Percentiles rank a stretch among this genome's conserved stretches.
These are phyloP conservation scores for Dryocosmus kuriphilus DNA, from an alignment of 2,888 invertebrate genomes.

Conservation along the genomic window DNA sequence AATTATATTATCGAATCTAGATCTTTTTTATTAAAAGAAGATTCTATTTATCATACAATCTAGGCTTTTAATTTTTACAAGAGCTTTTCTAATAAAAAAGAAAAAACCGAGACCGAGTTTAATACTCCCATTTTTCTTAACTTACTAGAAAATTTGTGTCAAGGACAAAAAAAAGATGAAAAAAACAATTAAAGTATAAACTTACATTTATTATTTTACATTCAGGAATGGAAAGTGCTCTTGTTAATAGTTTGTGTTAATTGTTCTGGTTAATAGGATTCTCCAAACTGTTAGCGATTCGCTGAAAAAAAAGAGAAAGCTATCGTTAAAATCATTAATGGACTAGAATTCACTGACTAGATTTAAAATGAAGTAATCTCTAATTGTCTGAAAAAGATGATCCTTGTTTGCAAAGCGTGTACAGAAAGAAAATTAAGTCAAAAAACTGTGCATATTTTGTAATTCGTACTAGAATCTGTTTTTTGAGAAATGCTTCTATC, in stretches of 20 bases:
- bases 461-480: conserved; percentile 46
- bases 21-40: neutral
- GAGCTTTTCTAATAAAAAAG: conserved; percentile 20
- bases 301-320: conserved; percentile 53
- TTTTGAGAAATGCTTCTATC: conserved; percentile 79
- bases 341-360: neutral
- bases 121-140: neutral
- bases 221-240: neutral
- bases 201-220: neutral
- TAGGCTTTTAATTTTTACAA: neutral
- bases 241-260: neutral
- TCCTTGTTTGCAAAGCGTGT: neutral
- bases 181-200: neutral
- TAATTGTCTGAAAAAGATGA: neutral
- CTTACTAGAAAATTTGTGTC: too few relatives aligned
- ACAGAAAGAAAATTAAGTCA: neutral
- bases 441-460: conserved; percentile 33
- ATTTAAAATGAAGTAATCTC: neutral
- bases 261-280: conserved; percentile 4
- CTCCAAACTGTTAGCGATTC: conserved; percentile 12
- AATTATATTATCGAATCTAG: neutral
- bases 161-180: neutral
- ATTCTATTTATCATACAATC: neutral
- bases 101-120: neutral
- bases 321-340: neutral